Percentiles rank a stretch among this genome's conserved stretches.
Evolutionary conservation across 53 echinoderm and acorn worm species (phyloP).

Genomic region (Arbacia lixula): DNA sequence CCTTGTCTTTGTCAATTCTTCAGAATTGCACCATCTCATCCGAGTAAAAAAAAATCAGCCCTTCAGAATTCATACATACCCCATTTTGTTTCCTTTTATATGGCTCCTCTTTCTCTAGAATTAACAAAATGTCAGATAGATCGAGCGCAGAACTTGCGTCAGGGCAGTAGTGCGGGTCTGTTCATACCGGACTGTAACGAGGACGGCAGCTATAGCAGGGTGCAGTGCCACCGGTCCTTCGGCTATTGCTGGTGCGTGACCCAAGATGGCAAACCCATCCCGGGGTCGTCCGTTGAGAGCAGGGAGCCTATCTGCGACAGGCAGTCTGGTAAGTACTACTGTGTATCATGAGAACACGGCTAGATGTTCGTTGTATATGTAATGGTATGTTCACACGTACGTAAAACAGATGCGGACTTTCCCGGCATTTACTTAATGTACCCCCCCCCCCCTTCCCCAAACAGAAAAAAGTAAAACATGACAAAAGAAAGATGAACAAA

Average conservation of each 20-base stretch:
- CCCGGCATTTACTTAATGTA: too few species aligned
- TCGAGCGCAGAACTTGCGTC: conserved; percentile 67
- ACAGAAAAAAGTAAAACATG: too few species aligned
- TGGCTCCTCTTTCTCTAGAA: conserved; percentile 47
- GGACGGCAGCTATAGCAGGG: conserved; percentile 81
- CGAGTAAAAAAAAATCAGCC: background rate
- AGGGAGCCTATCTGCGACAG: conserved; percentile 75
- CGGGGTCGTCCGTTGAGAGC: conserved; percentile 84
- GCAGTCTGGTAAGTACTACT: conserved; percentile 67
- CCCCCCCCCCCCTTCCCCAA: too few species aligned
- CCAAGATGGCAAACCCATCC: conserved; percentile 88
- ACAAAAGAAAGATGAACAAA: too few species aligned
- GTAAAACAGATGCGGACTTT: too few species aligned
- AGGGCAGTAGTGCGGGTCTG: conserved; percentile 59
- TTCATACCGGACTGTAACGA: conserved; percentile 93
- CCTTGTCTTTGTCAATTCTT: too few species aligned
- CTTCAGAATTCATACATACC: too few species aligned
- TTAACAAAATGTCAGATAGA: conserved; percentile 84
- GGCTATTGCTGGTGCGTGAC: conserved; percentile 98
- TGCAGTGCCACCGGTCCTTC: conserved; percentile 89
- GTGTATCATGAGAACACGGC: too few species aligned
- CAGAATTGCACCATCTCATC: background rate
- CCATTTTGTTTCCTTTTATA: background rate
- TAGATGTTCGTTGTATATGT: too few species aligned
- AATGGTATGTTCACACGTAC: too few species aligned